A percentile compares a stretch with the other conserved stretches of the same genome.
Evolutionary conservation across 2,888 invertebrate species (phyloP).

Genomic region (Ormia ochracea): DNA sequence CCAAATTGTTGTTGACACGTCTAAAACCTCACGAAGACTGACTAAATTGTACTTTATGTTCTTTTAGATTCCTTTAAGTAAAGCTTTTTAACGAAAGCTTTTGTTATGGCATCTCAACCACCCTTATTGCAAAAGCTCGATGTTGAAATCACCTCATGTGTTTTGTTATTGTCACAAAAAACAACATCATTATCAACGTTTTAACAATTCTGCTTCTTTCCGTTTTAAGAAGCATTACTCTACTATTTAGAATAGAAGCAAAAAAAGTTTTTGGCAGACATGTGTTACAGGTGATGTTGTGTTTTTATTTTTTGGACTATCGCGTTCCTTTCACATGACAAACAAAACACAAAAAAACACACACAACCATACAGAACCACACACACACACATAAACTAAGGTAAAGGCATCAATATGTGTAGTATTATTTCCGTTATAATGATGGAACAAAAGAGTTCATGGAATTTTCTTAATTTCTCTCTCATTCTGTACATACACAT

Average conservation of each 20-base stretch:
- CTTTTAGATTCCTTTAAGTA: slow-evolving; percentile 7
- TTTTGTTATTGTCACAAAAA: slow-evolving; percentile 15
- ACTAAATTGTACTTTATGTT: slow-evolving; percentile 39
- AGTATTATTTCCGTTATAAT: slow-evolving; percentile 17
- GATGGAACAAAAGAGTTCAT: slow-evolving; percentile 12
- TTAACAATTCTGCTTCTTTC: background rate
- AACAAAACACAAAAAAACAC: background rate
- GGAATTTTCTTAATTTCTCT: slow-evolving; percentile 27
- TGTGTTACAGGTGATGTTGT: slow-evolving; percentile 58
- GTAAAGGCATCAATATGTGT: background rate
- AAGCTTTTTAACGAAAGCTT: slow-evolving; percentile 58
- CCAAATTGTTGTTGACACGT: slow-evolving; percentile 61
- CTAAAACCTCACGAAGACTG: slow-evolving; percentile 66
- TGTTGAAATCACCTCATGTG: slow-evolving; percentile 10
- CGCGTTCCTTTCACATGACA: background rate
- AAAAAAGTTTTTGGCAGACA: slow-evolving; percentile 31
- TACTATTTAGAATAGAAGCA: background rate
- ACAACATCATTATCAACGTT: slow-evolving; percentile 20
- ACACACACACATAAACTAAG: background rate
- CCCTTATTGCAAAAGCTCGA: slow-evolving; percentile 29
- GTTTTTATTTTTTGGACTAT: background rate
- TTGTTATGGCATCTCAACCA: slow-evolving; percentile 14
- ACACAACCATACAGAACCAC: background rate
- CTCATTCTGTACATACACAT: too few species aligned
- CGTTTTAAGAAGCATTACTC: slow-evolving; percentile 21